Conservation (phyloP, 2,888 invertebrate genomes). For the Cheilosia pagana region DNA sequence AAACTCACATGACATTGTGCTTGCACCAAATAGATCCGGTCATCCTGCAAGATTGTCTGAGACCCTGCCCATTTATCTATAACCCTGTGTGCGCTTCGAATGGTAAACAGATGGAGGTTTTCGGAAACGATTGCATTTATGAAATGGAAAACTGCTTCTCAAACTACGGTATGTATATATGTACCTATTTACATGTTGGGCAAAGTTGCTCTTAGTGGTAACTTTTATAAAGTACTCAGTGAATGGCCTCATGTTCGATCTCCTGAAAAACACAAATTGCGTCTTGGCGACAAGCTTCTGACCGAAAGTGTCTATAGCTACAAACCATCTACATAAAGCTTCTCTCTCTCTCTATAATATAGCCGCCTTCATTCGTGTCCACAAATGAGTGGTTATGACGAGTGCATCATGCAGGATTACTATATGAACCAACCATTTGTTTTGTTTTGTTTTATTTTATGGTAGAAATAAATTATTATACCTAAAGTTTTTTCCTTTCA, state of each 20-base stretch:
- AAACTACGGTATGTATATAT: slow-evolving; percentile 75
- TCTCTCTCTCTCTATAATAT: no score
- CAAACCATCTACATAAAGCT: no score
- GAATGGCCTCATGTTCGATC: no score
- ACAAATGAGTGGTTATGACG: no score
- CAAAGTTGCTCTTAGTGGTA: no score
- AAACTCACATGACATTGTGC: slow-evolving; percentile 77
- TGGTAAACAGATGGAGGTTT: slow-evolving; percentile 74
- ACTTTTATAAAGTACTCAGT: no score
- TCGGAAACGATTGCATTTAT: slow-evolving; percentile 77
- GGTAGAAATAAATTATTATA: not conserved
- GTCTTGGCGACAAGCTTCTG: no score
- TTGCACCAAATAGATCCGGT: slow-evolving; percentile 76
- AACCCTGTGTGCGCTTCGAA: slow-evolving; percentile 77
- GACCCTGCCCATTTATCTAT: slow-evolving; percentile 77
- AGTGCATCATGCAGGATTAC: no score
- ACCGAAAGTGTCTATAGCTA: no score
- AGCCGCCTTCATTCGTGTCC: no score
- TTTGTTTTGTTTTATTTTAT: not conserved
- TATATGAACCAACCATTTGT: not conserved
- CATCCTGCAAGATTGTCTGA: slow-evolving; percentile 75
- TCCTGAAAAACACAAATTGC: no score
- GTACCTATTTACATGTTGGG: no score
- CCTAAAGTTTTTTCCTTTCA: slow-evolving; percentile 50
- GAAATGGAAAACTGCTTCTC: slow-evolving; percentile 78